Conservation (phyloP, 2,113 vertebrate species). For the Malurus melanocephalus region DNA sequence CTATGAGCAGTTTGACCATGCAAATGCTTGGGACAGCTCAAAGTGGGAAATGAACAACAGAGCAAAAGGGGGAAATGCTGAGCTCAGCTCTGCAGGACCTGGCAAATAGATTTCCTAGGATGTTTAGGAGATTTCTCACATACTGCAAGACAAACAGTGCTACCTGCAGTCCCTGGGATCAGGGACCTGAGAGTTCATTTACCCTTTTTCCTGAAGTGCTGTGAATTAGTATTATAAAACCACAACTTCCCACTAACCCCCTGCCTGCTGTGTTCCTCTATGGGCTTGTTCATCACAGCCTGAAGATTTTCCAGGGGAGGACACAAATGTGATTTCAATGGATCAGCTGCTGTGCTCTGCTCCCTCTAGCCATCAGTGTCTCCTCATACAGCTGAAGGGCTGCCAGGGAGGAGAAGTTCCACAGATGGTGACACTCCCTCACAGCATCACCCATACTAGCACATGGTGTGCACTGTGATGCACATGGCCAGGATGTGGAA, state of each 20-base stretch:
- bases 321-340: not conserved
- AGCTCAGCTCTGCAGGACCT: not conserved
- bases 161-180: not conserved
- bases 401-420: not conserved
- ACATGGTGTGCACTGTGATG: accelerated
- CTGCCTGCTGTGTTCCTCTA: not conserved
- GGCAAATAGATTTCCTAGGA: not conserved
- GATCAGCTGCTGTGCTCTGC: accelerated
- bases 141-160: not conserved
- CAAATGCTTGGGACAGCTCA: not conserved
- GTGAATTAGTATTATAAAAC: not conserved
- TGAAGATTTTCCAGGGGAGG: not conserved
- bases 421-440: not conserved
- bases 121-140: not conserved
- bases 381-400: not conserved
- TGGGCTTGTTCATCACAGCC: not conserved
- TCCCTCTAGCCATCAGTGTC: not conserved
- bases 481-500: not conserved
- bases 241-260: not conserved
- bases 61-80: not conserved
- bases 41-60: accelerated
- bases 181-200: not conserved
- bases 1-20: not conserved
- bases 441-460: accelerated
- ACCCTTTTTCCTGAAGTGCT: not conserved